Conservation (phyloP, 2,888 invertebrate genomes). For the Teinopalpus imperialis region DNA sequence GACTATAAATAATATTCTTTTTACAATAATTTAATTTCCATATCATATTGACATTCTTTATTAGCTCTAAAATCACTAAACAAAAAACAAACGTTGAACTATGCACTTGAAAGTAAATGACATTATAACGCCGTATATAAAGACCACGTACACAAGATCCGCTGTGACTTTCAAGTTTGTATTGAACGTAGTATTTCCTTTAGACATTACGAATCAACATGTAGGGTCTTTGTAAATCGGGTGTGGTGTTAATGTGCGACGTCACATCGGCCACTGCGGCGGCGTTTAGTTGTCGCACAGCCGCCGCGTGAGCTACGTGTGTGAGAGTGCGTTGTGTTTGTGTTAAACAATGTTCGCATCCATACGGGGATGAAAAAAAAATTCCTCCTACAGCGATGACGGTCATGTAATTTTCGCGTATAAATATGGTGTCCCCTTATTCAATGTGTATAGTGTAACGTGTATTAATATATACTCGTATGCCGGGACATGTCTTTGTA, state of each 20-base stretch:
- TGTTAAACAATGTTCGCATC: background rate
- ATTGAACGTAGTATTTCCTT: background rate
- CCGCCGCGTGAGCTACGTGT: constrained; percentile 42
- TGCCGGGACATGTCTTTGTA: constrained; percentile 17
- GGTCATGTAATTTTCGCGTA: constrained; percentile 16
- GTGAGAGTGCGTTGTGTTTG: constrained; percentile 28
- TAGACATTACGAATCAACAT: background rate
- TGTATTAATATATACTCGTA: background rate
- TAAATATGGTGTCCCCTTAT: constrained; percentile 35
- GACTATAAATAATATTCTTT: too few relatives aligned
- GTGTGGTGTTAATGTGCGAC: constrained; percentile 26
- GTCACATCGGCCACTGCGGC: constrained; percentile 27
- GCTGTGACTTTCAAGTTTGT: background rate
- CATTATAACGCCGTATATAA: constrained; percentile 1
- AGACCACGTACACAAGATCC: constrained; percentile 3
- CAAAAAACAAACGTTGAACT: background rate
- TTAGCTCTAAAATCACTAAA: too few relatives aligned
- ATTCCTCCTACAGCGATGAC: background rate
- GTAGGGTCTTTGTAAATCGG: constrained; percentile 13
- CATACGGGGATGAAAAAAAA: constrained; percentile 10
- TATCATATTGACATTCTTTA: too few relatives aligned
- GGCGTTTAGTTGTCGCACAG: constrained; percentile 46
- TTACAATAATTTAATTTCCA: too few relatives aligned
- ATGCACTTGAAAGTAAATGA: background rate
- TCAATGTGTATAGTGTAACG: constrained; percentile 34